Conservation (phyloP, 2,797 vertebrate genomes). For the Distichodus sexfasciatus region DNA sequence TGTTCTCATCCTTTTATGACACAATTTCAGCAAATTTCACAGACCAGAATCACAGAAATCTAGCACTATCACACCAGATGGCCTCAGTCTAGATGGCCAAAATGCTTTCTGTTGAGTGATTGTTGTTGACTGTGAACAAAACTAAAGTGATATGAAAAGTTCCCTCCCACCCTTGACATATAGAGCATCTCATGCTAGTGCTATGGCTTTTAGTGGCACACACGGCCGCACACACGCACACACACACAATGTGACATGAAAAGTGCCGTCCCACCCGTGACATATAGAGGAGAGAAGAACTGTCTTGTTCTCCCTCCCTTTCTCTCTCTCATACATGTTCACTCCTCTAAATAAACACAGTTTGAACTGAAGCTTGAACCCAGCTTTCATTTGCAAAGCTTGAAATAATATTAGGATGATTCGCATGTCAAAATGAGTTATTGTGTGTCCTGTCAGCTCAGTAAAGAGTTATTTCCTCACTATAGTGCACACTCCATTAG, state of each 20-base stretch:
- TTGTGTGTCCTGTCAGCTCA: slow-evolving; percentile 25
- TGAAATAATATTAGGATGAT: slow-evolving; percentile 35
- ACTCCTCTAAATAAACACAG: slow-evolving; percentile 14
- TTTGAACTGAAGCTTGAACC: slow-evolving; percentile 32
- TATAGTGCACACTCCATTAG: slow-evolving; percentile 37
- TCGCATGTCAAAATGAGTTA: slow-evolving; percentile 24
- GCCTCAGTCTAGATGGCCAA: slow-evolving; percentile 11
- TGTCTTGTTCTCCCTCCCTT: neutral
- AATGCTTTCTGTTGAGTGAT: slow-evolving; percentile 10
- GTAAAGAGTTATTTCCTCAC: slow-evolving; percentile 13
- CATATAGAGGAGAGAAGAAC: slow-evolving; percentile 5
- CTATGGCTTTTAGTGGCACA: neutral
- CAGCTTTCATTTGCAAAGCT: slow-evolving; percentile 30
- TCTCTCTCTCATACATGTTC: no score
- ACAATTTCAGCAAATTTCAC: slow-evolving; percentile 20
- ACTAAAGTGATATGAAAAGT: neutral
- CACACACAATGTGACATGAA: no score
- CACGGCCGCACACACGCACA: no score
- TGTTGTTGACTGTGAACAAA: neutral
- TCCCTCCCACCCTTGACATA: neutral
- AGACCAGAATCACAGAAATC: slow-evolving; percentile 20
- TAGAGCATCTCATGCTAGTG: neutral
- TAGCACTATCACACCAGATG: slow-evolving; percentile 27
- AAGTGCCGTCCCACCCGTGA: neutral
- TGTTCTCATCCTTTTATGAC: slow-evolving; percentile 10